Conservation (phyloP, 92 coral and sea anemone species). For the Zoanthus gigantus region DNA sequence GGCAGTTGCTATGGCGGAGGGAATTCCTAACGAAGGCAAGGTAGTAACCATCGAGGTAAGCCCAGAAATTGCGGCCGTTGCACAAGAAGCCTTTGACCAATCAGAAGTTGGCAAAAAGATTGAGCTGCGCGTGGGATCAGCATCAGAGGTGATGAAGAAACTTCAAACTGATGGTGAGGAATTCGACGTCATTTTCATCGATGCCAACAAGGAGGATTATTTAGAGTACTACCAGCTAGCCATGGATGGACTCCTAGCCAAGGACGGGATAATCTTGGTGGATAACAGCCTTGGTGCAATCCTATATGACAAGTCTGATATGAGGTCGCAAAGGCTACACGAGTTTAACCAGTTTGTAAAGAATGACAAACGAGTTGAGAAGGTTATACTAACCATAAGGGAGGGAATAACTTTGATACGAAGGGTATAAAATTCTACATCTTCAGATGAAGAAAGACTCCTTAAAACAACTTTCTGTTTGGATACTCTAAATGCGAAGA, state of each 20-base stretch:
- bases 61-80: slow-evolving; percentile 50
- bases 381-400: slow-evolving; percentile 50
- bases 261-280: slow-evolving; percentile 16
- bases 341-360: slow-evolving; percentile 37
- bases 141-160: background rate
- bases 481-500: background rate
- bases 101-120: slow-evolving; percentile 5
- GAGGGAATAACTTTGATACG: slow-evolving; percentile 61
- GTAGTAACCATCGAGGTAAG: slow-evolving; percentile 65
- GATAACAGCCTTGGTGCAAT: slow-evolving; percentile 19
- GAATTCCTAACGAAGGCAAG: slow-evolving; percentile 56
- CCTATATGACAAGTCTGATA: slow-evolving; percentile 11
- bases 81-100: slow-evolving; percentile 39
- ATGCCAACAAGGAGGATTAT: slow-evolving; percentile 14
- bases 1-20: slow-evolving; percentile 73
- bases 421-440: background rate
- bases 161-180: slow-evolving; percentile 5
- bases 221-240: slow-evolving; percentile 15
- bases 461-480: background rate
- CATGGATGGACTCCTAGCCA: background rate
- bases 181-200: slow-evolving; percentile 8
- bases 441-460: background rate
- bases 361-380: slow-evolving; percentile 59
- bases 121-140: background rate
- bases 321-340: slow-evolving; percentile 2